These are phyloP conservation scores for Heliconius charithonia DNA, from an alignment of 2,888 invertebrate species.

Conservation along the genomic window DNA sequence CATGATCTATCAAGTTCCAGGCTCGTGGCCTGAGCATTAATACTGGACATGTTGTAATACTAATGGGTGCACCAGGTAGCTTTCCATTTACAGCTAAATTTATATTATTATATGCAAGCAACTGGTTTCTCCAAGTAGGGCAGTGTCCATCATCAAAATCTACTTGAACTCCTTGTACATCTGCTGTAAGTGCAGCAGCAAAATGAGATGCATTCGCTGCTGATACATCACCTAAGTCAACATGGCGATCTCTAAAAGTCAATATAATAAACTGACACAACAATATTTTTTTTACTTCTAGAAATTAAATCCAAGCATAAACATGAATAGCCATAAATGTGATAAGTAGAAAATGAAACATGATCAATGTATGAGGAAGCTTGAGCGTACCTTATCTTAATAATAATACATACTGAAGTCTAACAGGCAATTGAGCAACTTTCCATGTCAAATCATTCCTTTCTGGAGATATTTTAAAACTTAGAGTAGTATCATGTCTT, in stretches of 20 bases:
- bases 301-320: not conserved
- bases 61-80: conserved; percentile 77
- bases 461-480: conserved; percentile 74
- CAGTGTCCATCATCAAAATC: conserved; percentile 90
- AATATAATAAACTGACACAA: not conserved
- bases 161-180: conserved; percentile 85
- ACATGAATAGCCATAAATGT: conserved; percentile 12
- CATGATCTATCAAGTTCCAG: conserved; percentile 89
- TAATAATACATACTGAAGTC: conserved; percentile 72
- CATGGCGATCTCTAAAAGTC: conserved; percentile 78
- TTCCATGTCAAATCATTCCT: conserved; percentile 81
- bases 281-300: not conserved
- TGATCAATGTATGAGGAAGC: conserved; percentile 17
- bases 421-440: conserved; percentile 82
- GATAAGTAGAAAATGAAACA: conserved; percentile 8
- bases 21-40: conserved; percentile 88
- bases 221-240: conserved; percentile 87
- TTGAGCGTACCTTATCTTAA: conserved; percentile 30
- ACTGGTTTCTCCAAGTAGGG: conserved; percentile 88
- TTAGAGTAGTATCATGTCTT: conserved; percentile 58
- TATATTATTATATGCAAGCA: conserved; percentile 85
- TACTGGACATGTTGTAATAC: conserved; percentile 82
- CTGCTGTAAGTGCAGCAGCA: conserved; percentile 78
- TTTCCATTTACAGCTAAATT: conserved; percentile 80
- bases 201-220: conserved; percentile 85